Conservation (phyloP, 64 coral and sea anemone species). For the Montipora capricornis region DNA sequence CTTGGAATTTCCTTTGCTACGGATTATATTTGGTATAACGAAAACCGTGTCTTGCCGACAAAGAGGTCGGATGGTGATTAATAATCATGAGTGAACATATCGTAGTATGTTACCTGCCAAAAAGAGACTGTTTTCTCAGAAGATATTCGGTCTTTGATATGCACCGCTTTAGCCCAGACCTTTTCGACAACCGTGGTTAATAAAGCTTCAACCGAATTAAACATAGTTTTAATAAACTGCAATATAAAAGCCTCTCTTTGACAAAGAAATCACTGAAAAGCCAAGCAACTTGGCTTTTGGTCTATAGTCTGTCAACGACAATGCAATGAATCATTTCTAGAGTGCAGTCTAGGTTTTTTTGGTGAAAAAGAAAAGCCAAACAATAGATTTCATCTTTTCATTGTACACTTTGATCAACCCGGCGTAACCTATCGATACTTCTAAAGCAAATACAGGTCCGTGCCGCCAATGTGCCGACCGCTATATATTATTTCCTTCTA, state of each 20-base stretch:
- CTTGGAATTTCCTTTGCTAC: not conserved
- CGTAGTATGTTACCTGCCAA: constrained; percentile 4
- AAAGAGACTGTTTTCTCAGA: constrained; percentile 8
- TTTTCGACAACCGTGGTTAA: not conserved
- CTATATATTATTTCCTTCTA: constrained; percentile 46
- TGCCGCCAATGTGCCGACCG: constrained; percentile 61
- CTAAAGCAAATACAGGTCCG: constrained; percentile 40
- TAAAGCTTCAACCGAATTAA: constrained; percentile 9
- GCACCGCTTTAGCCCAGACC: not conserved
- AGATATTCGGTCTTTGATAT: constrained; percentile 21
- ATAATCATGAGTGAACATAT: constrained; percentile 17
- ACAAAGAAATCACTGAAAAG: not conserved
- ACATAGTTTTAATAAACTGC: constrained; percentile 1
- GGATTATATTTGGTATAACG: constrained; percentile 15
- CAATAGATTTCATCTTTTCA: constrained; percentile 51
- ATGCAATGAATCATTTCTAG: not conserved
- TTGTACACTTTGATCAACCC: constrained; percentile 60
- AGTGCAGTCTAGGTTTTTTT: not conserved
- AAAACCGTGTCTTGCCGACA: constrained; percentile 43
- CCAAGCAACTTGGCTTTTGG: not conserved
- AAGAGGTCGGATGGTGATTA: constrained; percentile 10
- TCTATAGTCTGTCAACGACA: not conserved
- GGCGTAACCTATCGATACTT: constrained; percentile 57
- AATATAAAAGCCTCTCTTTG: not conserved
- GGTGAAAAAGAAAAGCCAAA: constrained; percentile 10